Base-by-base conservation (phyloP, 2,113 vertebrate species). In the Thamnophis sirtalis region DNA sequence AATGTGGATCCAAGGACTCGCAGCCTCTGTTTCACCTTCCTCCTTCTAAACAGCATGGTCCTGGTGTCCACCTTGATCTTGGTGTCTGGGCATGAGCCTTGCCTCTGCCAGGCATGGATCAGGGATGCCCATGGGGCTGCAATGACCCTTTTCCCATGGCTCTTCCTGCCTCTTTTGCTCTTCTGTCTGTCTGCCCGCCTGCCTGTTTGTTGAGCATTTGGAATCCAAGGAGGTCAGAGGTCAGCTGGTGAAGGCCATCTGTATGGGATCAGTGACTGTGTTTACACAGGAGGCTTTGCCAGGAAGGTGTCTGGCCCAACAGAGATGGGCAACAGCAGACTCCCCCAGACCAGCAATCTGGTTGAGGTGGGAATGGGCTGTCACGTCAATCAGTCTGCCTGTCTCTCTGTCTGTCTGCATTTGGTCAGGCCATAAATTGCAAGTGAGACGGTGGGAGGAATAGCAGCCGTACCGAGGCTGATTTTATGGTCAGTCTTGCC, bases 201-300 rank as follows among this genome's bases (percentile, higher is more conserved):
- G 86, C 51, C 86, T 50, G 48, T 49, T 51, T 48, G 54, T 3
- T 85, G 48, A 60, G 80, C 54, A 5, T 89, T 85, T 33, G 87
- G 87, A 89, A 92, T 92, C 91, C 60, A 33, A 17, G n/a, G 91
- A 60, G 87, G 87, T 63, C 73, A 92, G 73, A 92, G 91, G 91
- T 85, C 87, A 33, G 87, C 50, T 58, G 68, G 26, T 7, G 91
- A 58, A 73, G 88, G 87, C 91, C 91, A 92, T 92, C 87, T 89
- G 91, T 50, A 60, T 3, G 87, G 87, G 87, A 92, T 92, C 87
- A 92, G 48, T 10, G 48, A 43, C 8, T 26, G 91, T 92, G 91
- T 92, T 92, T 92, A 92, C 58, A 89, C 54, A 92, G 87, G 73
- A 89, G 87, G 48, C 48, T 51, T 43, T 85, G 73, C 91, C 38